Evolutionary conservation across 1,140 invertebrate genomes (phyloP).

Genomic region (Cherax destructor): DNA sequence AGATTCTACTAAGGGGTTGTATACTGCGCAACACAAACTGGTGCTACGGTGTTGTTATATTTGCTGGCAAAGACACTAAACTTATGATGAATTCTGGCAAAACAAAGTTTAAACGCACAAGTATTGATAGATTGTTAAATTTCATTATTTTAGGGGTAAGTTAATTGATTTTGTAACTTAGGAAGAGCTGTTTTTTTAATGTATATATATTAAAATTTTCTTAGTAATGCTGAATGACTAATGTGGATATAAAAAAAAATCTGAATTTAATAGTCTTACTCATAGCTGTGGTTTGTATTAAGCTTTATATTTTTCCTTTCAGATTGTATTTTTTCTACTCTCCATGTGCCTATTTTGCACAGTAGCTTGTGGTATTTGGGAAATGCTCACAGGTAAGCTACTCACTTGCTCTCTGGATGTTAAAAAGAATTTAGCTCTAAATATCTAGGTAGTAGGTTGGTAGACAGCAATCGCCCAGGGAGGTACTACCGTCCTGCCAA

Average conservation of each 20-base stretch:
- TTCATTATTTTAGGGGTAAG: constrained; percentile 97
- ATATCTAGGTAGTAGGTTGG: too few species aligned
- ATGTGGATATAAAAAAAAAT: too few species aligned
- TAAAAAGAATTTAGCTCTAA: too few species aligned
- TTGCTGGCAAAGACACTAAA: constrained; percentile 99
- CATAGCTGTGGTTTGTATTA: background rate
- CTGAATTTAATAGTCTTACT: too few species aligned
- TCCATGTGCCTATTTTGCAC: constrained; percentile 98
- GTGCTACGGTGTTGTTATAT: constrained; percentile 98
- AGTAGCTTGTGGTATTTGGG: constrained; percentile 97
- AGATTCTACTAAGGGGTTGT: constrained; percentile 94
- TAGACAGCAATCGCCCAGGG: too few species aligned
- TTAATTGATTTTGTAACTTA: constrained; percentile 64
- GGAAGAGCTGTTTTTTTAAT: background rate
- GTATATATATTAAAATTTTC: background rate
- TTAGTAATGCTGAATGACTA: background rate
- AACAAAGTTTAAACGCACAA: constrained; percentile 98
- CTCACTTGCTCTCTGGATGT: background rate
- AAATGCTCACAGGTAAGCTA: constrained; percentile 86
- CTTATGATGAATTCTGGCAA: constrained; percentile 99
- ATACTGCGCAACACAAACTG: constrained; percentile 95
- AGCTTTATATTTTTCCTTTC: constrained; percentile 74
- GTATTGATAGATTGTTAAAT: constrained; percentile 98
- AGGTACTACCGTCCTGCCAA: too few species aligned
- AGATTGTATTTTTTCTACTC: constrained; percentile 99